Percentiles rank a stretch among this genome's conserved stretches.
Evolutionary conservation across 2,888 invertebrate species (phyloP).

Genomic region (Seladonia tumulorum): DNA sequence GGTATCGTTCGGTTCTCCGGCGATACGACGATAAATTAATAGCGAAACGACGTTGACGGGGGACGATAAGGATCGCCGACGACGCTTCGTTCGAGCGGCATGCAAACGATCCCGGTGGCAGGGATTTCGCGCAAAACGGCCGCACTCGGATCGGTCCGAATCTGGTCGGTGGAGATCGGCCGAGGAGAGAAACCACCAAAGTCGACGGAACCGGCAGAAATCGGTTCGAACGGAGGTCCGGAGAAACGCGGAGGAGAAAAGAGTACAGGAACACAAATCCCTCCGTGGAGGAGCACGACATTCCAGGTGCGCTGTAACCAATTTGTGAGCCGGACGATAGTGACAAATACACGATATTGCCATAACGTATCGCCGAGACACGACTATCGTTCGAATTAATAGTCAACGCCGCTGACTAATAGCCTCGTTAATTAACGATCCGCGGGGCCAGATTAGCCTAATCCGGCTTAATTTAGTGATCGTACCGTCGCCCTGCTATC

Average conservation of each 20-base stretch:
- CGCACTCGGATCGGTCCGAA: not conserved
- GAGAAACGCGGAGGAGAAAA: conserved; percentile 9
- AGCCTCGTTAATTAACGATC: conserved; percentile 81
- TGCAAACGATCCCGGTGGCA: conserved; percentile 65
- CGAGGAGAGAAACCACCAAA: not conserved
- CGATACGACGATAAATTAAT: conserved; percentile 71
- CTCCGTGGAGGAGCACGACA: conserved; percentile 68
- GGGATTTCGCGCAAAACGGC: conserved; percentile 55
- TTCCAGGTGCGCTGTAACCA: conserved; percentile 80
- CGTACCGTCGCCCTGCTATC: conserved; percentile 70
- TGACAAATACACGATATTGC: conserved; percentile 82
- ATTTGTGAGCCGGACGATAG: conserved; percentile 80
- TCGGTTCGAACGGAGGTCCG: not conserved
- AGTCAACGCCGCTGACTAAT: conserved; percentile 79
- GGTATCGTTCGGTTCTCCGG: conserved; percentile 54
- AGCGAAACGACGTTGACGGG: conserved; percentile 72
- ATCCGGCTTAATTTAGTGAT: conserved; percentile 81
- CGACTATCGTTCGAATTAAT: conserved; percentile 80
- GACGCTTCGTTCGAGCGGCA: conserved; percentile 58
- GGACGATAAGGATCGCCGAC: conserved; percentile 70
- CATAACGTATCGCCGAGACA: conserved; percentile 77
- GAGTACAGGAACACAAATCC: conserved; percentile 46
- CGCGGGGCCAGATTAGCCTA: conserved; percentile 78
- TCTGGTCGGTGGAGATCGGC: not conserved
- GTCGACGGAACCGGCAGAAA: not conserved